Evolutionary conservation across 2,113 vertebrate species (phyloP), one percentile per base, ranked within the genome.

Genomic region (Machaerirhynchus nigripectus): DNA sequence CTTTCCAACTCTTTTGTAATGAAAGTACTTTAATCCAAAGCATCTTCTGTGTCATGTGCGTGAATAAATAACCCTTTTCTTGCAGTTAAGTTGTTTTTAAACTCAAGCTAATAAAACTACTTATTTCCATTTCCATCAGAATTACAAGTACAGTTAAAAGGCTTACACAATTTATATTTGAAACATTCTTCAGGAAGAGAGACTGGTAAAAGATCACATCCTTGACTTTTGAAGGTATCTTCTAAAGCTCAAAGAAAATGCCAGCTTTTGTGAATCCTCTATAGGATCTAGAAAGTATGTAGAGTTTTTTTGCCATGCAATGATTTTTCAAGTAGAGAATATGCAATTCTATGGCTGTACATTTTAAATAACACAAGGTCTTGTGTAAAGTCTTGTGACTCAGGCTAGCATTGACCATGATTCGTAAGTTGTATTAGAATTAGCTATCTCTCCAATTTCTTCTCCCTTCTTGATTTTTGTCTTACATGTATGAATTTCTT

Each of bases 1-100:
- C 33, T 88, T 85, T 79, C 44, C 27, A 89, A 75, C 44, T 85
- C 30, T 93, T 95, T 65, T 73, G 20, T 90, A 95, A 97, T 96
- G 86, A 92, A 94, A 95, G 53, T 87, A 77, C 82, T 96, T 97
- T 95, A 95, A 96, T 81, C 84, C 75, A 89, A 87, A 93, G 42
- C 88, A 94, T 94, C 97, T 96, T 87, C 84, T 68, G 9, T 87
- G 68, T 73, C 89, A 95, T 77, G 68, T 64, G 74, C 80, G 79
- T 95, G 84, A 96, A 94, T 94, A 97, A 96, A 95, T 90, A 95
- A 47, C 40, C 33, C 71, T 73, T 89, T 86, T 82, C 69, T 87
- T 89, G 37, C 56, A 91, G 73, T 76, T 79, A 90, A 84, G 69
- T 68, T 91, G 82, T 71, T 95, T 96, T 95, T 87, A 95, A 91